Percentiles rank a stretch among this genome's conserved stretches.
These are phyloP conservation scores for Galeruca laticollis DNA, from an alignment of 2,888 invertebrate species.

Conservation along the genomic window DNA sequence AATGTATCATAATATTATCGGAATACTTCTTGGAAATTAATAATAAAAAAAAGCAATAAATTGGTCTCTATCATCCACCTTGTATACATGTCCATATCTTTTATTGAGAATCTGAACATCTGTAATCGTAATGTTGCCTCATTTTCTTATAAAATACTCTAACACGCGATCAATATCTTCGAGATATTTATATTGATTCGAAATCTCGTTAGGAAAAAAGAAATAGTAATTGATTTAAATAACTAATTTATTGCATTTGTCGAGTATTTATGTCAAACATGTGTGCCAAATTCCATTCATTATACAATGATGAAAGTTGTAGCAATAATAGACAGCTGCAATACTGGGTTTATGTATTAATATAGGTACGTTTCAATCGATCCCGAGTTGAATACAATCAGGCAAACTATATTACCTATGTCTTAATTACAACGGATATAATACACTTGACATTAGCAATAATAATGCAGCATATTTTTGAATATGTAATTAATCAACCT, in stretches of 20 bases:
- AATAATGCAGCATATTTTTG: no score
- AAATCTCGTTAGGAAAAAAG: slow-evolving; percentile 12
- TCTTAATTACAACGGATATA: background rate
- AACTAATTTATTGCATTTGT: slow-evolving; percentile 26
- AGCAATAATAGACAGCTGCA: slow-evolving; percentile 35
- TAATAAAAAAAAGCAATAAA: background rate
- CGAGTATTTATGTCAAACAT: slow-evolving; percentile 43
- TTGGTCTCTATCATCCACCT: slow-evolving; percentile 2
- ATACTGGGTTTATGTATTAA: slow-evolving; percentile 38
- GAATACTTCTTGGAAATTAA: no score
- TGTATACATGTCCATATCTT: slow-evolving; percentile 1
- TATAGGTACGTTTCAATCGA: slow-evolving; percentile 21
- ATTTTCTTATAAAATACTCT: slow-evolving; percentile 15
- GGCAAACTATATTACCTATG: background rate
- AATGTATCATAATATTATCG: no score
- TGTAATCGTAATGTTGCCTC: slow-evolving; percentile 15
- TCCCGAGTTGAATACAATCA: background rate
- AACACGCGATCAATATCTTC: slow-evolving; percentile 16
- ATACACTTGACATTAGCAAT: no score
- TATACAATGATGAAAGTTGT: slow-evolving; percentile 32
- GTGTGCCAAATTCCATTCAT: slow-evolving; percentile 43
- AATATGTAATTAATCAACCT: no score
- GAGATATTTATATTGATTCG: slow-evolving; percentile 22
- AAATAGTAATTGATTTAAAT: slow-evolving; percentile 22
- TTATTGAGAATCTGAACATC: background rate